Conservation (phyloP, 2,888 invertebrate genomes). For the Tetranychus piercei region DNA sequence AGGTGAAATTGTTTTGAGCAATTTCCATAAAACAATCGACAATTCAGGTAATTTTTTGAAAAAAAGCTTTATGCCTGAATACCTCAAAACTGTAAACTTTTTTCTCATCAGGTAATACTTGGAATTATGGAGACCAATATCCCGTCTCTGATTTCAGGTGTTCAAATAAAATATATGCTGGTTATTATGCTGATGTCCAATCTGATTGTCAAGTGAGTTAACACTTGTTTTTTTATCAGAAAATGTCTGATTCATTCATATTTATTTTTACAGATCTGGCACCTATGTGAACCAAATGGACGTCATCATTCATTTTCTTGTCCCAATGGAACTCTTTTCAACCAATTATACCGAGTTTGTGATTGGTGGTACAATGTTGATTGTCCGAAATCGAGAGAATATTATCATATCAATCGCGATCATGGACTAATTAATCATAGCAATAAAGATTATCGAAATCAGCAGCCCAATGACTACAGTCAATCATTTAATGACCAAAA, state of each 20-base stretch:
- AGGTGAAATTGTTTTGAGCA: neutral
- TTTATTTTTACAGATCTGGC: constrained; percentile 1
- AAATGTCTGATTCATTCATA: neutral
- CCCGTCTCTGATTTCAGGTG: neutral
- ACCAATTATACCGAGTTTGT: constrained; percentile 23
- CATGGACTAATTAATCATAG: neutral
- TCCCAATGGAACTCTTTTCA: constrained; percentile 26
- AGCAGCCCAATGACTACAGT: no score
- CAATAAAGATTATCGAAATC: neutral
- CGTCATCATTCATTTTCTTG: constrained; percentile 22
- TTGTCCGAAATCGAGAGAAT: constrained; percentile 14
- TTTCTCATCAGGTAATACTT: neutral
- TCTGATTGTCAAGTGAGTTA: neutral
- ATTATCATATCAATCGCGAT: neutral
- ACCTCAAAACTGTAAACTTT: neutral
- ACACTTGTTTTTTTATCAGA: neutral
- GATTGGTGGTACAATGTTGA: constrained; percentile 27
- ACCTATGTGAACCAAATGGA: neutral
- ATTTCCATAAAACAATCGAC: neutral
- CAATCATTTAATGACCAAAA: no score
- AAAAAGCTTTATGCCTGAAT: neutral
- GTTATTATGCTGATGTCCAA: neutral
- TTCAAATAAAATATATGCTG: neutral
- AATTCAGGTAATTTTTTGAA: neutral
- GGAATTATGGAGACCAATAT: neutral